Evolutionary conservation across 2,113 vertebrate genomes (phyloP).

Genomic region (Daboia siamensis): DNA sequence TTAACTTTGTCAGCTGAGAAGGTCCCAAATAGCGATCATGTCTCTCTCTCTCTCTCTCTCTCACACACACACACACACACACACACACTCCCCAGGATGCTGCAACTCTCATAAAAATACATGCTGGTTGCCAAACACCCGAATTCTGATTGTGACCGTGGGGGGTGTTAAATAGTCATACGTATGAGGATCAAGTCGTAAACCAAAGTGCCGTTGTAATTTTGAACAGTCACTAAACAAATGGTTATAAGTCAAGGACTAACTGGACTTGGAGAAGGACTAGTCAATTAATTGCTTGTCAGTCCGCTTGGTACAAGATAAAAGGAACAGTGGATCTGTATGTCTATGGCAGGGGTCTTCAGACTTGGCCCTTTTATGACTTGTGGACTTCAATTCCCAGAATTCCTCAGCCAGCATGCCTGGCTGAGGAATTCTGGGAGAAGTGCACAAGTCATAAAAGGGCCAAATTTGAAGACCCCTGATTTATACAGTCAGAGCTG

Average conservation of each 20-base stretch:
- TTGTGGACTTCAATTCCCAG: no score
- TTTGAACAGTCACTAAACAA: neutral
- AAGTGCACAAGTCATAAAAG: no score
- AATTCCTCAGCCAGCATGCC: no score
- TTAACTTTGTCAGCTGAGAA: neutral
- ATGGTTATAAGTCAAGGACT: neutral
- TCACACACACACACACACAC: no score
- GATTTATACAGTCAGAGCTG: no score
- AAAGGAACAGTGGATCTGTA: neutral
- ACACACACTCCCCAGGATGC: neutral
- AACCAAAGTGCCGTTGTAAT: neutral
- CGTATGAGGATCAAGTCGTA: neutral
- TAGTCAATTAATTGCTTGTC: neutral
- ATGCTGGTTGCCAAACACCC: neutral
- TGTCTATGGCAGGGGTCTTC: no score
- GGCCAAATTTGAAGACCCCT: no score
- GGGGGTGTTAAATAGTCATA: neutral
- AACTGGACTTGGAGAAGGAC: neutral
- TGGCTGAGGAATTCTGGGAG: no score
- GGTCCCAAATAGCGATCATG: neutral
- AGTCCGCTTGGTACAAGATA: neutral
- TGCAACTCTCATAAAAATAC: neutral
- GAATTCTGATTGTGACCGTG: neutral
- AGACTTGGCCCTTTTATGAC: no score
- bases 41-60: neutral